Base-by-base conservation (phyloP, 2,888 invertebrate genomes). In the Ditylenchus weischeri region DNA sequence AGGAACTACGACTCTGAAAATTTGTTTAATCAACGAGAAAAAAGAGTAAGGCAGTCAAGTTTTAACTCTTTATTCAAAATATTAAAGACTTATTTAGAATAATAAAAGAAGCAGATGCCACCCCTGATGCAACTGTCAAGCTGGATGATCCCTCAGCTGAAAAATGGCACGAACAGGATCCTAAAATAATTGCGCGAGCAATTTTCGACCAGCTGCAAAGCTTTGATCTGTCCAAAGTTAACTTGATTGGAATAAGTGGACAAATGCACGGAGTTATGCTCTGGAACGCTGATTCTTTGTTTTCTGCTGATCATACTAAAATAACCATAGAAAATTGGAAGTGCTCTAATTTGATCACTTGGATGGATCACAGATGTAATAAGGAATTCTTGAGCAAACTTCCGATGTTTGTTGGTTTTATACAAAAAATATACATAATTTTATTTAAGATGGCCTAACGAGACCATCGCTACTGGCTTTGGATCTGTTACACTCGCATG, bases 321-420 rank as follows among this genome's bases (percentile, higher is more conserved):
- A 15, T 43, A 43, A 6, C 43, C 2, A 43, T 48, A 10, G 23
- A 18, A n/a, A 18, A 18, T 18, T 50, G 63, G 43, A 11, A 47
- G 36, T 62, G 49, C 36, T 74, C 71, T 18, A 66, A 59, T 65
- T 50, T 71, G 35, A 73, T 71, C 49, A 71, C 71, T 29, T 71
- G 71, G 71, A 71, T 71, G 71, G 71, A 71, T 49, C 54, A 65
- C 19, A 59, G 71, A 21, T 73, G 72, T 36, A 59, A 67, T 29
- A 15, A 38, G 19, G 13, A 35, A 18, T 71, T 71, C 36, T 58
- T 71, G 19, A 49, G n/a, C 13, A 48, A 48, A 57, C 64, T 71
- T 13, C 71, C 69, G n/a, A 54, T 23, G 60, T 59, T 35, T n/a
- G 57, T 21, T 29, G 18, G 35, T 36, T 58, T 63, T 36, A 38